Conservation (phyloP, 2,888 invertebrate genomes). For the Drosophila stalkeri region DNA sequence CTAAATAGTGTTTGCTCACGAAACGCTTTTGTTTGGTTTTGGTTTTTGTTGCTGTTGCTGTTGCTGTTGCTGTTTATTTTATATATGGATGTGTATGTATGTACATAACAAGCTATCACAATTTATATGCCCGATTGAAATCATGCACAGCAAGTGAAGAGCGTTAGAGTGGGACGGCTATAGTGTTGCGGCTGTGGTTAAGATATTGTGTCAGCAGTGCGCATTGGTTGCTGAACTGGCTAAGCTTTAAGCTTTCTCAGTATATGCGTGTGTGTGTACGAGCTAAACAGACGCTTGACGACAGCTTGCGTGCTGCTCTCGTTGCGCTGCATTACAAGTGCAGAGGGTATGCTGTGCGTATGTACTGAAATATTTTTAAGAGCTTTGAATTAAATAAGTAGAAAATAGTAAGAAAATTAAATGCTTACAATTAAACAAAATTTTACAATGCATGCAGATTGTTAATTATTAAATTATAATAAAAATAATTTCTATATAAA, state of each 20-base stretch:
- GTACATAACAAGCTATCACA: constrained; percentile 12
- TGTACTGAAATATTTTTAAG: neutral
- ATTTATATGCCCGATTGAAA: constrained; percentile 38
- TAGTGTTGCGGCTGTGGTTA: constrained; percentile 7
- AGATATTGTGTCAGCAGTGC: constrained; percentile 1
- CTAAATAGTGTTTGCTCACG: constrained; percentile 60
- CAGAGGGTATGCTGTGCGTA: neutral
- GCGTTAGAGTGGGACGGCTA: constrained; percentile 28
- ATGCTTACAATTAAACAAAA: neutral
- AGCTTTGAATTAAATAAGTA: neutral
- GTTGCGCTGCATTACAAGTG: constrained; percentile 5
- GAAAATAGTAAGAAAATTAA: neutral
- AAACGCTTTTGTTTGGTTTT: neutral
- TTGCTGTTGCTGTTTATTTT: no score
- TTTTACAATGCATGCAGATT: no score
- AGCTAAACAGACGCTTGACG: constrained; percentile 10
- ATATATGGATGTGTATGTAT: no score
- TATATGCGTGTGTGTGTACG: constrained; percentile 3
- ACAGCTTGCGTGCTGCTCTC: constrained; percentile 7
- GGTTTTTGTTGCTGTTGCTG: constrained; percentile 10
- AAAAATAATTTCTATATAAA: neutral
- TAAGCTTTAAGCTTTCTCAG: constrained; percentile 47
- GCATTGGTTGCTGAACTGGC: constrained; percentile 53
- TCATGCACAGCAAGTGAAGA: constrained; percentile 20
- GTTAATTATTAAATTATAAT: neutral